Evolutionary conservation across 92 coral and sea anemone genomes (phyloP).

Genomic region (Actinernus sp.): DNA sequence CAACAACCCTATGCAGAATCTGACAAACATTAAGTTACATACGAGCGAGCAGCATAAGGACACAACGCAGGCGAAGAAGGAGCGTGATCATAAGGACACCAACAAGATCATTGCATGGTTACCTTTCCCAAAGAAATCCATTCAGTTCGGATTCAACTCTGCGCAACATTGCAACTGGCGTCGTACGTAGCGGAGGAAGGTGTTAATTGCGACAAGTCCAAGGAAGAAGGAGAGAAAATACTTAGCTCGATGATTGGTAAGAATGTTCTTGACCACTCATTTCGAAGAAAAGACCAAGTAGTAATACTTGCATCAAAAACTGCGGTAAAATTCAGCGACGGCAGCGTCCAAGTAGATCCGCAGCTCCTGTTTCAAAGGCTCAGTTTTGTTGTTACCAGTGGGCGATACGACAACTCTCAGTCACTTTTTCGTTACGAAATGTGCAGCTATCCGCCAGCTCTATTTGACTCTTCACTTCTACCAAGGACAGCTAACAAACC

Average conservation of each 20-base stretch:
- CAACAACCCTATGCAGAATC: conserved; percentile 18
- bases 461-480: conserved; percentile 43
- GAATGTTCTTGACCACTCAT: conserved; percentile 17
- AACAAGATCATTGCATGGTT: not conserved
- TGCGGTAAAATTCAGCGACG: conserved; percentile 9
- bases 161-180: conserved; percentile 3
- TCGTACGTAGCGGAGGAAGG: not conserved
- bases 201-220: conserved; percentile 18
- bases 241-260: too few species aligned
- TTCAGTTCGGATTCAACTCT: not conserved
- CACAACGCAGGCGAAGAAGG: conserved; percentile 1
- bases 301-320: conserved; percentile 36
- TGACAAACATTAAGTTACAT: not conserved
- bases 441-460: conserved; percentile 66
- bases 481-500: too few species aligned
- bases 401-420: conserved; percentile 33
- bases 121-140: conserved; percentile 3
- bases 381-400: conserved; percentile 37
- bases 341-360: conserved; percentile 26
- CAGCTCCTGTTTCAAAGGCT: conserved; percentile 47
- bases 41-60: conserved; percentile 13
- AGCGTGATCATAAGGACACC: conserved; percentile 23
- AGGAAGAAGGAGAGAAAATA: too few species aligned
- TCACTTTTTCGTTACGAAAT: conserved; percentile 27
- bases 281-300: conserved; percentile 22